Evolutionary conservation across 2,113 vertebrate species (phyloP), one percentile per base, ranked within the genome.

Genomic region (Geococcyx californianus): DNA sequence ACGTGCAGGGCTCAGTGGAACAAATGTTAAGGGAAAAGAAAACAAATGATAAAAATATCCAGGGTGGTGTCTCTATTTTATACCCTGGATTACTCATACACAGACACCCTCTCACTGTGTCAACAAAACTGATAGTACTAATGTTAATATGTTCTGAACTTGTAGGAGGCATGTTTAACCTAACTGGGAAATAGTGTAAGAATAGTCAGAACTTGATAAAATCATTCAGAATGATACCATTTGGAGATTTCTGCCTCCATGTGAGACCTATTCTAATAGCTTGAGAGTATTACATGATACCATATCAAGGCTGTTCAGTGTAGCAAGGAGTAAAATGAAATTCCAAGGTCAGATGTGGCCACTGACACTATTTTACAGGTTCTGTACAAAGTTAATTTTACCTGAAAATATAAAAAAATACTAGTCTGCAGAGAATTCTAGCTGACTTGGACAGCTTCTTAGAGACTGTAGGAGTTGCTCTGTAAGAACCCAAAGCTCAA

Each of bases 21-120:
- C 21, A 92, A 79, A 87, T 34, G 66, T 54, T 69, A 93, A 93
- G 59, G 44, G 47, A 90, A 92, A 81, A 56, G 56, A 81, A 94
- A 77, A 87, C 8, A 55, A 36, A 68, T n/a, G 17, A 20, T 84
- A 82, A 92, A 89, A 89, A 94, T 75, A 90, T 25, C 45, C 68
- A 91, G 78, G 62, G n/a, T 56, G 66, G 58, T 81, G 16, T 44
- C n/a, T 82, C 62, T 28, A 76, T 49, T 92, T 89, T 62, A 76
- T 82, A 91, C 34, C 42, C 66, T 72, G 44, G 38, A 60, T 89
- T 93, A 94, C 7, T 75, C 44, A 91, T 13, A 58, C 3, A 36
- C 13, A 59, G 26, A 86, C 42, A 13, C 18, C 2, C 42, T 85
- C 80, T 70, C 67, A 63, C 29, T 66, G 34, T 73, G 59, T 58